Evolutionary conservation across 1,140 invertebrate species (phyloP), one percentile per base, ranked within the genome.

Genomic region (Drusus annulatus): DNA sequence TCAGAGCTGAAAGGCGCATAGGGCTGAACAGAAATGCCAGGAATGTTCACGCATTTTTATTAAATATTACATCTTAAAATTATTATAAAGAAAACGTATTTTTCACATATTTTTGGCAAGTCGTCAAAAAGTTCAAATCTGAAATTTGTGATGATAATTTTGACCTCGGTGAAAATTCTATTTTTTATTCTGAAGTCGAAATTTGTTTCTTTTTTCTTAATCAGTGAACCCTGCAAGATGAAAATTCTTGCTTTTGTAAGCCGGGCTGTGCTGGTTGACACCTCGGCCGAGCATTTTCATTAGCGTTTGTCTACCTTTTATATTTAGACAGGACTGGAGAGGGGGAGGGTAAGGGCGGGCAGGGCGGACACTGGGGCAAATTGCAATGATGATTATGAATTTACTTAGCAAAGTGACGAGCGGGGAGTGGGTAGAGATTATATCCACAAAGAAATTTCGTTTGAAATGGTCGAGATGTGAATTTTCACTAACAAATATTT

Each of bases 301-400:
- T 79, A 82, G 69, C 13, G 74, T 21, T 36, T 68, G 31, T 76
- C 76, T 73, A 79, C 80, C 76, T 78, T 81, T 79, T 79, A 65
- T 77, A 71, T 79, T 82, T 82, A 82, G 65, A 65, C 28, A 74
- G 50, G 25, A 5, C 52, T 8, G 65, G 73, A 63, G 0, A 31
- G 75, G 65, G 65, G 76, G 62, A 79, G 73, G 76, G 73, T 65
- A 78, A 63, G 52, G 58, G 28, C 68, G 31, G 54, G 62, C 28
- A 45, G 10, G 62, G 69, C 17, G 69, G 69, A 58, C 58, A 51
- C 50, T 73, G 79, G 75, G 36, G 77, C 52, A 75, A 80, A 83
- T 71, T 83, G 81, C 81, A 83, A 80, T 83, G 81, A 79, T 80
- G 78, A 83, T 83, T 83, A 83, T 80, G 81, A 83, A 83, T 83